A percentile compares a stretch with the other conserved stretches of the same genome.
Evolutionary conservation across 1,140 invertebrate species (phyloP).

Genomic region (Drosophila takahashii): DNA sequence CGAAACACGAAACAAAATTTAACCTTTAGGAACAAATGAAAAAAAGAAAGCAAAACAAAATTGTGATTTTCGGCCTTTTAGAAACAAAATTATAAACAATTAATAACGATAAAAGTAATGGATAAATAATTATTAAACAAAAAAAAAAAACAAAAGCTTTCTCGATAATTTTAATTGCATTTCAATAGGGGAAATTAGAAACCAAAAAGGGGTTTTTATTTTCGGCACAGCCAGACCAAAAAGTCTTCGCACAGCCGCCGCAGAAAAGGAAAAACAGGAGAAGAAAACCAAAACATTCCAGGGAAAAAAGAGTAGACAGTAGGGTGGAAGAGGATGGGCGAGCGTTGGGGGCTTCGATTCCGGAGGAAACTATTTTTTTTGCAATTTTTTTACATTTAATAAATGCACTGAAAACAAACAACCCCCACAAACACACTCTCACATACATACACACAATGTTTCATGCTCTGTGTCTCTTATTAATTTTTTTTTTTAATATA

Average conservation of each 20-base stretch:
- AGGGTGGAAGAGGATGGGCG: slow-evolving; percentile 3
- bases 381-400: slow-evolving; percentile 46
- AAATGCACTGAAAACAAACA: slow-evolving; percentile 57
- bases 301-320: slow-evolving; percentile 33
- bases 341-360: slow-evolving; percentile 25
- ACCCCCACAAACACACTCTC: slow-evolving; percentile 16
- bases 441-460: slow-evolving; percentile 46
- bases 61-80: slow-evolving; percentile 85
- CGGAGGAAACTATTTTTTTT: slow-evolving; percentile 10
- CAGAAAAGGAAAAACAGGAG: slow-evolving; percentile 28
- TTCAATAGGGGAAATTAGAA: slow-evolving; percentile 33
- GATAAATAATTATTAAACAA: slow-evolving; percentile 39
- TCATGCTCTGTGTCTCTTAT: slow-evolving; percentile 72
- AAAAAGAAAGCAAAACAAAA: slow-evolving; percentile 82
- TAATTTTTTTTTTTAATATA: slow-evolving; percentile 45
- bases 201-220: slow-evolving; percentile 18
- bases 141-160: slow-evolving; percentile 63
- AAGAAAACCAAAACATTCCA: slow-evolving; percentile 63
- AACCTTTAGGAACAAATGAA: slow-evolving; percentile 78
- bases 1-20: slow-evolving; percentile 58
- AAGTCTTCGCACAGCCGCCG: slow-evolving; percentile 35
- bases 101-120: slow-evolving; percentile 46
- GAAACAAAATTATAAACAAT: slow-evolving; percentile 80
- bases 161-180: slow-evolving; percentile 53
- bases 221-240: slow-evolving; percentile 30